Evolutionary conservation across 2,113 vertebrate species (phyloP).

Genomic region (Phyllopteryx taeniolatus): DNA sequence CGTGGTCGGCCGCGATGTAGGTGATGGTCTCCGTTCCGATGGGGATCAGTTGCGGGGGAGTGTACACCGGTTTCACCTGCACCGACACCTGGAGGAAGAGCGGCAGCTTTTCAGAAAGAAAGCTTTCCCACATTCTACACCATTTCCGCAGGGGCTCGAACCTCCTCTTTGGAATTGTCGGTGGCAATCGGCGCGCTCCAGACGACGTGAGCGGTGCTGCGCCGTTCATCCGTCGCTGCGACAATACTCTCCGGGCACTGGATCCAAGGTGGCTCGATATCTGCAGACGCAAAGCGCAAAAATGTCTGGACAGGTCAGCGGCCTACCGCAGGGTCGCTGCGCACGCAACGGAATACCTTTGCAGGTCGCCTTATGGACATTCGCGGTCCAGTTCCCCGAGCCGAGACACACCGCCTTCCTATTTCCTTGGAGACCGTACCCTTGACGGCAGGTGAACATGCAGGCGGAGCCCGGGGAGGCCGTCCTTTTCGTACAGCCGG

Average conservation of each 20-base stretch:
- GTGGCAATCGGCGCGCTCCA: constrained; percentile 80
- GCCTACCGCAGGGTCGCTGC: background rate
- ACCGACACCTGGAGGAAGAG: constrained; percentile 77
- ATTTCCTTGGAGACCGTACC: constrained; percentile 81
- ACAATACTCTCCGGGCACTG: constrained; percentile 83
- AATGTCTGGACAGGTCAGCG: background rate
- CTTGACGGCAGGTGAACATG: constrained; percentile 80
- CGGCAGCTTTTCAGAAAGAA: background rate
- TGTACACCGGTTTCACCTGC: constrained; percentile 85
- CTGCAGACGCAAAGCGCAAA: constrained; percentile 59
- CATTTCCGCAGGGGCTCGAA: constrained; percentile 36
- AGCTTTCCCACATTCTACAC: background rate
- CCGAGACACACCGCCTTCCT: constrained; percentile 79
- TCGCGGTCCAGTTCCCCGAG: constrained; percentile 85
- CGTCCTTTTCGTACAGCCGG: constrained; percentile 78
- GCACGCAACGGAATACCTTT: constrained; percentile 74
- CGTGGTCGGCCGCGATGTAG: constrained; percentile 81
- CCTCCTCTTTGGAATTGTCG: constrained; percentile 91
- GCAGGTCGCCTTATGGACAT: constrained; percentile 79
- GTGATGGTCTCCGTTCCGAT: constrained; percentile 84
- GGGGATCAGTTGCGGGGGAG: constrained; percentile 86
- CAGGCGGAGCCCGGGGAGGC: constrained; percentile 75
- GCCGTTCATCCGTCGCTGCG: constrained; percentile 79
- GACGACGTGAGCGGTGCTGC: constrained; percentile 83
- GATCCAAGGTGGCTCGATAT: constrained; percentile 83